Base-by-base conservation (phyloP, 2,888 invertebrate genomes). In the Arenicola marina region DNA sequence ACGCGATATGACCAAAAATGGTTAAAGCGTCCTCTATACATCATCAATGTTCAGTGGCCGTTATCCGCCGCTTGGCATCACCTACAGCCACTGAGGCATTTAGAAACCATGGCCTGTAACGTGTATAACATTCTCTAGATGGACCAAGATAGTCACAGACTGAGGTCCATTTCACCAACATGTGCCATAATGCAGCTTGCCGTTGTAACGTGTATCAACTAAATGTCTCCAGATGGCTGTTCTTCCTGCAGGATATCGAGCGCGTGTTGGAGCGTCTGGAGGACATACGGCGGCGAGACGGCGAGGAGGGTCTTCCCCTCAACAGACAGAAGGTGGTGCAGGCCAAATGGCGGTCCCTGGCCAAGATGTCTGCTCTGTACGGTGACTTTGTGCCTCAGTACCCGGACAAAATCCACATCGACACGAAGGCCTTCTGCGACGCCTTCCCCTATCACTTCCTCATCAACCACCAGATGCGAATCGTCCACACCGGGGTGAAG, bases 401-500 rank as follows among this genome's bases (percentile, higher is more conserved):
- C 26, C 48, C 48, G 15, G 48, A 24, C 26, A 48, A 48, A 24
- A 7, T 48, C 7, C 7, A 11, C 26, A 48, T 70, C 26, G 56
- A 59, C 32, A 38, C 75, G 2, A 65, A 67, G 4, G 66, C 71
- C 62, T 77, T 77, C 61, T 75, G 76, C 43, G 70, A 75, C 31
- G 67, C 74, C 2, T 76, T 76, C 44, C 76, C 76, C 11, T 77
- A 71, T 57, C 76, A 77, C 63, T 18, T 77, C 29, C 69, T 74
- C 1, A 68, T 76, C 54, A 70, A 74, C 64, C 54, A 59, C 1
- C 67, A 73, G 1, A 72, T 77, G 75, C 65, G 62, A 15, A 66
- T 76, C 1, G 66, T 74, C n/a, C 77, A 77, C 60, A 68, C 73
- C 4, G 77, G 69, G 4, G 34, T 51, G 3, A 59, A 63, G 45